Evolutionary conservation across 2,888 invertebrate species (phyloP).

Genomic region (Alentia gelatinosa): DNA sequence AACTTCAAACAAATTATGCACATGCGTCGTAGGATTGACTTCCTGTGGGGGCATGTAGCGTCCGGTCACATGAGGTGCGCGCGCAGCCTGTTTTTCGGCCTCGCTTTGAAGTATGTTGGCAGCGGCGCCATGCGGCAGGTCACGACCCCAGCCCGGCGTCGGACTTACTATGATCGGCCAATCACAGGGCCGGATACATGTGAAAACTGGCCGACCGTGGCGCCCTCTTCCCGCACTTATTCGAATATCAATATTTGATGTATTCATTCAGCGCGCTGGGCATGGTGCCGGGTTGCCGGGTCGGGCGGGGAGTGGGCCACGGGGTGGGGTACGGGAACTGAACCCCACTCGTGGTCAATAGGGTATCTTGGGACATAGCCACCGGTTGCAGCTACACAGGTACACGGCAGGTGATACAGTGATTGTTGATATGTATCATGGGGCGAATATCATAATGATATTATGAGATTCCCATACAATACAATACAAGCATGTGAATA

Average conservation of each 20-base stretch:
- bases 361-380: neutral
- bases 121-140: neutral
- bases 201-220: neutral
- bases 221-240: neutral
- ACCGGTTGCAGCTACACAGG: too few species aligned
- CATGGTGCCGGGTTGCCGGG: neutral
- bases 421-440: too few species aligned
- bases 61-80: neutral
- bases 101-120: neutral
- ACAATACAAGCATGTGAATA: too few species aligned
- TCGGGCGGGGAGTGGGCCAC: neutral
- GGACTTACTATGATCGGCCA: neutral
- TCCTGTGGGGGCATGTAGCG: neutral
- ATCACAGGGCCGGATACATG: neutral
- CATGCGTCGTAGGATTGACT: too few species aligned
- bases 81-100: neutral
- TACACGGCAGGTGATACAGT: too few species aligned
- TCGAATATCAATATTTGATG: slow-evolving; percentile 1
- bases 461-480: too few species aligned
- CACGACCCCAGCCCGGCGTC: neutral
- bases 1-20: too few species aligned
- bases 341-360: neutral
- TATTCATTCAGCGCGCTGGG: neutral
- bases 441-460: too few species aligned
- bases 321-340: neutral